Conservation (phyloP, 2,797 vertebrate genomes). For the Pantherophis alleghaniensis region DNA sequence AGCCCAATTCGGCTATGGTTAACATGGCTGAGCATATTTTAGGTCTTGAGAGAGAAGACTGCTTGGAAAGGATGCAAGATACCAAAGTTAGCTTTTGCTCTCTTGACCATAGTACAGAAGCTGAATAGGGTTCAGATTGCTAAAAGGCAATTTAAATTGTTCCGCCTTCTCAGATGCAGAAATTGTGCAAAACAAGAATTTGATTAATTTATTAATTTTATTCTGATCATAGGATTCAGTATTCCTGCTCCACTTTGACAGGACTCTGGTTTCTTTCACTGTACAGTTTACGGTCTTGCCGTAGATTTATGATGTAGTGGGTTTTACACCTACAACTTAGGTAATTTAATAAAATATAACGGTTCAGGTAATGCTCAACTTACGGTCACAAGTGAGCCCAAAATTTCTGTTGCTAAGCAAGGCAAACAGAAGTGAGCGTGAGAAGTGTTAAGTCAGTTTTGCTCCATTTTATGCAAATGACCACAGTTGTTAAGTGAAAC, state of each 20-base stretch:
- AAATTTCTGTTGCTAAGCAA: neutral
- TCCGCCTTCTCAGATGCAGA: no score
- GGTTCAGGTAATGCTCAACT: neutral
- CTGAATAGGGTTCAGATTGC: neutral
- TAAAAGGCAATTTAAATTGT: neutral
- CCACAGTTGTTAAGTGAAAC: neutral
- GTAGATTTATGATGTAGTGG: neutral
- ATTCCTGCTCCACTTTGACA: neutral
- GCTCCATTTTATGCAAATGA: neutral
- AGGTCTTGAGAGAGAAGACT: neutral
- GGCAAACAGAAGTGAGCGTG: neutral
- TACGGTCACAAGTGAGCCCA: neutral
- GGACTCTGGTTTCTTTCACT: neutral
- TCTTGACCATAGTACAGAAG: neutral
- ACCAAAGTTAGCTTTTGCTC: neutral
- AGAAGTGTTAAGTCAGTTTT: neutral
- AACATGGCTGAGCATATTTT: neutral
- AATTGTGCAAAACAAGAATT: neutral
- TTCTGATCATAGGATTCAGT: neutral
- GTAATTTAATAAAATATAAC: neutral
- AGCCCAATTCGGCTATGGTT: neutral
- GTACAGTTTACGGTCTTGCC: neutral
- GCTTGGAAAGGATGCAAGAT: neutral
- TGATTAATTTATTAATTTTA: neutral
- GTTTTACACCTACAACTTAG: neutral